phyloP scores from a whole-genome alignment of 2,888 invertebrate species.

The Netelia virgata region DNA sequence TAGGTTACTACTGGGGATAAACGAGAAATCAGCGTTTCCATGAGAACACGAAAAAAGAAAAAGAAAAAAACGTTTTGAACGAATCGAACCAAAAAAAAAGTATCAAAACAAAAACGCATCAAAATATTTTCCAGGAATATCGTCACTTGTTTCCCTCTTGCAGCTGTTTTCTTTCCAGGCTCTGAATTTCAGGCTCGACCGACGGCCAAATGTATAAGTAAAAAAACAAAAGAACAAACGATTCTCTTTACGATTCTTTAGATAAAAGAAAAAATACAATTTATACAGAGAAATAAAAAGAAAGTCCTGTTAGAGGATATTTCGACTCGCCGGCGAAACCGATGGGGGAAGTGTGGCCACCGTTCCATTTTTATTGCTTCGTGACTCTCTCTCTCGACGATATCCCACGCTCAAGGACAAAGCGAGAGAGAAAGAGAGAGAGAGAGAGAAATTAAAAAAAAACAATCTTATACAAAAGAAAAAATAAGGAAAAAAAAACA shows the following conservation, averaged over 20 bases:
- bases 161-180: conserved; percentile 84
- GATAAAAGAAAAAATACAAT: conserved; percentile 64
- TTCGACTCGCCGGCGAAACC: conserved; percentile 63
- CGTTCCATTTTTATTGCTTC: conserved; percentile 53
- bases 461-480: conserved; percentile 14
- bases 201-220: conserved; percentile 73
- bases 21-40: conserved; percentile 70
- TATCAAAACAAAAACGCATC: conserved; percentile 21
- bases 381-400: conserved; percentile 55
- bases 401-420: conserved; percentile 38
- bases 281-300: conserved; percentile 44
- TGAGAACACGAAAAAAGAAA: conserved; percentile 30
- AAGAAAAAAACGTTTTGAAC: conserved; percentile 15
- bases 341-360: conserved; percentile 57
- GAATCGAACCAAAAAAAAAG: conserved; percentile 32
- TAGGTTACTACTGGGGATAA: conserved; percentile 76
- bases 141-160: conserved; percentile 78
- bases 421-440: conserved; percentile 48
- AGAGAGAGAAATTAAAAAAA: too few relatives aligned
- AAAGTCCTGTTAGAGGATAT: conserved; percentile 58
- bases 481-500: conserved; percentile 54
- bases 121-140: conserved; percentile 73
- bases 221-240: conserved; percentile 68
- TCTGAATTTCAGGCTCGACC: conserved; percentile 82
- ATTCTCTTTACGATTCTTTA: conserved; percentile 73